These are phyloP conservation scores for Notospermus geniculatus DNA, from an alignment of 1,140 invertebrate species.

Conservation along the genomic window DNA sequence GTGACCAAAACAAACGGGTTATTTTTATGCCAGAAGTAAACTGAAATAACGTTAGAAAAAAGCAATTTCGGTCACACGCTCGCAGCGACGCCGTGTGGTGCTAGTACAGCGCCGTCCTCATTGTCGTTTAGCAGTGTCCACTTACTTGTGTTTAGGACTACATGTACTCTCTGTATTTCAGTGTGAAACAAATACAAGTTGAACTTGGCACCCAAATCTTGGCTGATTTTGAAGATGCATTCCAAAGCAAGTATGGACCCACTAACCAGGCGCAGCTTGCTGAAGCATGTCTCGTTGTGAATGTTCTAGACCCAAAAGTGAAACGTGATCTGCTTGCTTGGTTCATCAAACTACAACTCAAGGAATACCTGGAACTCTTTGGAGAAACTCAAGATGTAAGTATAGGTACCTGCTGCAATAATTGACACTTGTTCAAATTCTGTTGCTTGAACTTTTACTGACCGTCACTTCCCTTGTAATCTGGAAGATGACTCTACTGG, in stretches of 20 bases:
- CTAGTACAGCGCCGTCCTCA: too few relatives aligned
- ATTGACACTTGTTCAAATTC: too few relatives aligned
- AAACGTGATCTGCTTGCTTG: slow-evolving; percentile 86
- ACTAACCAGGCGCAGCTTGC: slow-evolving; percentile 68
- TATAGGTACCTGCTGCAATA: slow-evolving; percentile 14
- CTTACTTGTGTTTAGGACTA: too few relatives aligned
- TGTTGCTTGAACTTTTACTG: neutral
- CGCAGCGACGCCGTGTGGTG: too few relatives aligned
- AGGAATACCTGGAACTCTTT: slow-evolving; percentile 93
- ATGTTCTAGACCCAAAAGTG: slow-evolving; percentile 85
- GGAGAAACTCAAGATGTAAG: slow-evolving; percentile 85
- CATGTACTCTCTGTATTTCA: slow-evolving; percentile 47
- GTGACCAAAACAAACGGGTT: too few relatives aligned
- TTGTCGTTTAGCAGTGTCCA: too few relatives aligned
- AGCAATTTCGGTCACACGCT: too few relatives aligned
- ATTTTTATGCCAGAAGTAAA: too few relatives aligned
- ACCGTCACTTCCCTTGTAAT: too few relatives aligned
- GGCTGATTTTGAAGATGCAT: slow-evolving; percentile 90
- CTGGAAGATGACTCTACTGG: too few relatives aligned
- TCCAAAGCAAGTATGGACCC: slow-evolving; percentile 73
- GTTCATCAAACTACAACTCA: slow-evolving; percentile 85
- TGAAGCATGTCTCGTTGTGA: slow-evolving; percentile 90
- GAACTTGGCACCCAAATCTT: slow-evolving; percentile 88
- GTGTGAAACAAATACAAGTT: slow-evolving; percentile 81
- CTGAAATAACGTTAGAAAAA: too few relatives aligned